These are phyloP conservation scores for Gryllus longicercus DNA, from an alignment of 2,888 invertebrate species.

Conservation along the genomic window DNA sequence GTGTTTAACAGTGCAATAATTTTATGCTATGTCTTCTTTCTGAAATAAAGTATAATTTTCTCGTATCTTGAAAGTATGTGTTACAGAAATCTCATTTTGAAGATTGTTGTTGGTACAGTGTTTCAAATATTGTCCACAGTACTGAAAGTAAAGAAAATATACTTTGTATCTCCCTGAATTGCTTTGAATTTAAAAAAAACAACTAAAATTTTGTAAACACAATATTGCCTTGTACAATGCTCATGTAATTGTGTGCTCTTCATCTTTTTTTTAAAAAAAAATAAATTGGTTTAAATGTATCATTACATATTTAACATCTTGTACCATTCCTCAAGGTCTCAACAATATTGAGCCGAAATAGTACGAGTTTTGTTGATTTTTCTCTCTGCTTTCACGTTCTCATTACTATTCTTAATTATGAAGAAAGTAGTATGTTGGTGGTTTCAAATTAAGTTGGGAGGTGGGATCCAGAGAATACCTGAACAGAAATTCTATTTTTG, in stretches of 20 bases:
- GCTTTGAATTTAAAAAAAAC: background rate
- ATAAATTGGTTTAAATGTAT: background rate
- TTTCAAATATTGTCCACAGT: background rate
- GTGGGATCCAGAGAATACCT: too few species aligned
- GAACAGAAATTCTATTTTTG: too few species aligned
- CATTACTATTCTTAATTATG: too few species aligned
- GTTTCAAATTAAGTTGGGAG: too few species aligned
- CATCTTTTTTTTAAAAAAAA: background rate
- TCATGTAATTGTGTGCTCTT: background rate
- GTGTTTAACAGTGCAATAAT: too few species aligned
- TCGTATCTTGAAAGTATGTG: background rate
- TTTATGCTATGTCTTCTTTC: too few species aligned
- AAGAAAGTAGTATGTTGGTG: too few species aligned
- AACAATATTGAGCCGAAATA: too few species aligned
- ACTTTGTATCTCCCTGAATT: background rate
- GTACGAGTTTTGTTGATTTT: too few species aligned
- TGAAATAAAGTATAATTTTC: background rate
- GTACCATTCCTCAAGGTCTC: too few species aligned
- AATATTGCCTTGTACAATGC: constrained; percentile 1
- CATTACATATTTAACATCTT: too few species aligned
- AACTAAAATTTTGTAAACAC: background rate
- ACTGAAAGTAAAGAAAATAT: background rate
- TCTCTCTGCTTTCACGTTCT: too few species aligned
- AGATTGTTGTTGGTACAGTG: background rate
- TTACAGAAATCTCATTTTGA: background rate